Base-by-base conservation (phyloP, 1,140 invertebrate genomes). In the Periplaneta americana region DNA sequence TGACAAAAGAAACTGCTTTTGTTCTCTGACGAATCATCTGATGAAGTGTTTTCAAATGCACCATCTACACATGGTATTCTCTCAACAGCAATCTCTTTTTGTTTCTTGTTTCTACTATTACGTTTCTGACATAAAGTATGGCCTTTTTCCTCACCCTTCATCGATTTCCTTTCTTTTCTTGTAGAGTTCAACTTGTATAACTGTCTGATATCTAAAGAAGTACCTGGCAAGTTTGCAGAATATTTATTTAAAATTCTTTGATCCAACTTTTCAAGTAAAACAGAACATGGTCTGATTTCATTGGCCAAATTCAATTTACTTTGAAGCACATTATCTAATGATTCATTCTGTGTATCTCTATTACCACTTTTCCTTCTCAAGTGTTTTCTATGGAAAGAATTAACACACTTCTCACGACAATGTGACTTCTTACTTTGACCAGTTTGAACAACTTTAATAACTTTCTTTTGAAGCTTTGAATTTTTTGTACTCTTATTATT, bases 11-110 rank as follows among this genome's bases (percentile, higher is more conserved):
- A 22, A n/a, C 6, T 13, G 28, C 22, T 66, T 66, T 8, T 28
- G 28, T 4, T n/a, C 4, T 66, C 48, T 66, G 48, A 66, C 8
- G 0, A 28, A 37, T 78, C 77, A 31, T 78, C 77, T 28, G 77
- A 78, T 36, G 77, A 78, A 48, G 33, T 37, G 13, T 11, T 15
- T 17, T 48, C 77, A 78, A 48, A 78, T 6, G 34, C 77, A 8
- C 77, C 77, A 34, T 78, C 77, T 34, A 78, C 34, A 78, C 77
- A 78, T 5, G 77, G 77, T 18, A 78, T 78, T 37, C 13, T 78
- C 32, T 35, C 33, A 17, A n/a, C 22, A 17, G 15, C 39, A 66
- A 28, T 28, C n/a, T n/a, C n/a, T n/a, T n/a, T n/a, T n/a, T n/a
- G n/a, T n/a, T n/a, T n/a, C n/a, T n/a, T n/a, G n/a, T n/a, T n/a